Percentiles rank a stretch among this genome's conserved stretches.
Conservation (phyloP, 2,797 vertebrate species). For the Falco rusticolus region DNA sequence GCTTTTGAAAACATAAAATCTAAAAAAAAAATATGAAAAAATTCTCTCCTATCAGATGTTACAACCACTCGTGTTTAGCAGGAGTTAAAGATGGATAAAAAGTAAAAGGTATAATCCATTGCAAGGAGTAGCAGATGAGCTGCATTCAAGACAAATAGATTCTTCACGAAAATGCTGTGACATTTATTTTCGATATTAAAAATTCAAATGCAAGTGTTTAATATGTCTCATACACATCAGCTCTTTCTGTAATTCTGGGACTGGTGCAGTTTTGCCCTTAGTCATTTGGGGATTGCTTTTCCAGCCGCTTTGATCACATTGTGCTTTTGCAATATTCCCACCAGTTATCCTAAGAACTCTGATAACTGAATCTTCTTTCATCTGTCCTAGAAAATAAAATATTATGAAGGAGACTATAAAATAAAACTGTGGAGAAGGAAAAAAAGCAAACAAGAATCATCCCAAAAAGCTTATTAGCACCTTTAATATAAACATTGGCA, state of each 20-base stretch:
- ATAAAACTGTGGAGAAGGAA: background rate
- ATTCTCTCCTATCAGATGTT: background rate
- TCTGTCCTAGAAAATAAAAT: constrained; percentile 29
- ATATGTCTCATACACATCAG: constrained; percentile 1
- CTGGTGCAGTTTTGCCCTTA: constrained; percentile 23
- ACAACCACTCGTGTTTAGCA: background rate
- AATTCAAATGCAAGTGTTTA: constrained; percentile 50
- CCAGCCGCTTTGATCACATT: constrained; percentile 41
- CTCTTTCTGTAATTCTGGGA: constrained; percentile 11
- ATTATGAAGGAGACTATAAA: background rate
- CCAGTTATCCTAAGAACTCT: constrained; percentile 10
- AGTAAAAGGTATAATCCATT: background rate
- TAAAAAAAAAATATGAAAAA: background rate
- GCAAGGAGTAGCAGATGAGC: background rate
- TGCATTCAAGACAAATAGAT: background rate
- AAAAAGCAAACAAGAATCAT: background rate
- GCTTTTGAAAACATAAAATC: constrained; percentile 7
- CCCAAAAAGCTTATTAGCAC: background rate
- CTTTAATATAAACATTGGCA: background rate
- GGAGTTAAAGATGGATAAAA: background rate
- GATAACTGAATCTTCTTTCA: constrained; percentile 21
- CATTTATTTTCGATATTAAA: constrained; percentile 50
- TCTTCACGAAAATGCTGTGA: constrained; percentile 39
- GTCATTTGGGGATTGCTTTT: constrained; percentile 52
- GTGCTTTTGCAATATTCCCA: constrained; percentile 53